Evolutionary conservation across 1,140 invertebrate species (phyloP).

Genomic region (Drosophila suzukii): DNA sequence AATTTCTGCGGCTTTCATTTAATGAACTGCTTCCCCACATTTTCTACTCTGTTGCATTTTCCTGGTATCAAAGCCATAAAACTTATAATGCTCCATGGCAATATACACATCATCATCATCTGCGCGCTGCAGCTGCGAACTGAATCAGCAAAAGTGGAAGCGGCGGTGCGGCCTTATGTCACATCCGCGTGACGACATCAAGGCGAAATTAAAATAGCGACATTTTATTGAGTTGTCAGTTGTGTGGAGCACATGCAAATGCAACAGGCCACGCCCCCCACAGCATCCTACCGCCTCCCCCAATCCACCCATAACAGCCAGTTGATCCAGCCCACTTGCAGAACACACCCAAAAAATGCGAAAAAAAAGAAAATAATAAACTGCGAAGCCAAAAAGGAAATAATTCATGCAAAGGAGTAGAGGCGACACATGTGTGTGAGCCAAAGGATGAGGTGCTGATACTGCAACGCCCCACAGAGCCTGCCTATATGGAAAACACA

Average conservation of each 20-base stretch:
- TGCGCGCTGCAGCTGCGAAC: constrained; percentile 42
- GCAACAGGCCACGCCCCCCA: constrained; percentile 60
- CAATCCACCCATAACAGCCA: constrained; percentile 7
- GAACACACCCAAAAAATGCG: constrained; percentile 67
- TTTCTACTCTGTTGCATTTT: constrained; percentile 55
- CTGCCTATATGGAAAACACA: constrained; percentile 15
- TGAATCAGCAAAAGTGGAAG: constrained; percentile 43
- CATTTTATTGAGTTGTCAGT: constrained; percentile 81
- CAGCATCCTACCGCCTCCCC: constrained; percentile 29
- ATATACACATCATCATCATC: constrained; percentile 76
- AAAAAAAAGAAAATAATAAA: constrained; percentile 8
- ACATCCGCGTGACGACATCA: constrained; percentile 68
- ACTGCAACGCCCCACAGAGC: constrained; percentile 63
- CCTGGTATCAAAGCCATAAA: constrained; percentile 65
- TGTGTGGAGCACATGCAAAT: constrained; percentile 65
- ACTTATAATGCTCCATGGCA: constrained; percentile 57
- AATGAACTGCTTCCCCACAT: constrained; percentile 15
- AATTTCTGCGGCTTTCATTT: constrained; percentile 23
- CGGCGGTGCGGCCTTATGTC: constrained; percentile 34
- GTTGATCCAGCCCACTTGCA: constrained; percentile 28
- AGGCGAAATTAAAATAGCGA: constrained; percentile 73
- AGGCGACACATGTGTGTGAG: constrained; percentile 36
- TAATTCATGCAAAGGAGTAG: constrained; percentile 33
- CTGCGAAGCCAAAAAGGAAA: constrained; percentile 16
- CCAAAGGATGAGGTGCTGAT: constrained; percentile 73